Evolutionary conservation across 1,140 invertebrate genomes (phyloP).

Genomic region (Nasonia longicornis): DNA sequence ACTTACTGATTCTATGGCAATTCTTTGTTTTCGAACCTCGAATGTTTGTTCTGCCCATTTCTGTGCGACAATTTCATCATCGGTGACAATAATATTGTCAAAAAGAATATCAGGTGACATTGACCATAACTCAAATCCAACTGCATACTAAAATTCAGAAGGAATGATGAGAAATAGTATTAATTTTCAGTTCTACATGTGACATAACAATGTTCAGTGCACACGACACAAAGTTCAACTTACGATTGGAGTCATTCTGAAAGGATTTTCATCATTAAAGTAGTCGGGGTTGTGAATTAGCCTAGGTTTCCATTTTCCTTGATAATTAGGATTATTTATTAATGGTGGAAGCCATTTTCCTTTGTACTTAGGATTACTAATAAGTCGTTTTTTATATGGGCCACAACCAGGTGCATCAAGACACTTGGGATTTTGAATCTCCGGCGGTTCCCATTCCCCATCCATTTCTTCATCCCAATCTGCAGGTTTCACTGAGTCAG

Average conservation of each 20-base stretch:
- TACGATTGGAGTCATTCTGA: slow-evolving; percentile 93
- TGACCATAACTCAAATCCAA: slow-evolving; percentile 98
- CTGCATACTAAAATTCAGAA: slow-evolving; percentile 77
- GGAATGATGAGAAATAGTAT: neutral
- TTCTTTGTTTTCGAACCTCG: slow-evolving; percentile 84
- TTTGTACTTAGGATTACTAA: slow-evolving; percentile 93
- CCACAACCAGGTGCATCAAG: slow-evolving; percentile 90
- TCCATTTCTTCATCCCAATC: slow-evolving; percentile 99
- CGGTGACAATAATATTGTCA: slow-evolving; percentile 95
- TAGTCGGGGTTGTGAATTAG: slow-evolving; percentile 92
- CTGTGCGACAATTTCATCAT: slow-evolving; percentile 82
- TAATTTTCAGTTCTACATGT: too few relatives aligned
- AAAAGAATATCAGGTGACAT: slow-evolving; percentile 95
- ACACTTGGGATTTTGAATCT: slow-evolving; percentile 93
- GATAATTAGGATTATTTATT: slow-evolving; percentile 94
- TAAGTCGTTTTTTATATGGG: slow-evolving; percentile 85
- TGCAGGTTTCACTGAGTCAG: slow-evolving; percentile 86
- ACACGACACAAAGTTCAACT: slow-evolving; percentile 66
- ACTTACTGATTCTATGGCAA: slow-evolving; percentile 84
- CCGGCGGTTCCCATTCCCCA: slow-evolving; percentile 96
- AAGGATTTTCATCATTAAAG: slow-evolving; percentile 93
- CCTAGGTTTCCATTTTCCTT: slow-evolving; percentile 92
- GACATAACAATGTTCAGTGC: neutral
- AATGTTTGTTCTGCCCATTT: slow-evolving; percentile 89
- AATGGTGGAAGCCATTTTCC: slow-evolving; percentile 92